Evolutionary conservation across 2,113 vertebrate species (phyloP), one percentile per base, ranked within the genome.

Genomic region (Etheostoma cragini): DNA sequence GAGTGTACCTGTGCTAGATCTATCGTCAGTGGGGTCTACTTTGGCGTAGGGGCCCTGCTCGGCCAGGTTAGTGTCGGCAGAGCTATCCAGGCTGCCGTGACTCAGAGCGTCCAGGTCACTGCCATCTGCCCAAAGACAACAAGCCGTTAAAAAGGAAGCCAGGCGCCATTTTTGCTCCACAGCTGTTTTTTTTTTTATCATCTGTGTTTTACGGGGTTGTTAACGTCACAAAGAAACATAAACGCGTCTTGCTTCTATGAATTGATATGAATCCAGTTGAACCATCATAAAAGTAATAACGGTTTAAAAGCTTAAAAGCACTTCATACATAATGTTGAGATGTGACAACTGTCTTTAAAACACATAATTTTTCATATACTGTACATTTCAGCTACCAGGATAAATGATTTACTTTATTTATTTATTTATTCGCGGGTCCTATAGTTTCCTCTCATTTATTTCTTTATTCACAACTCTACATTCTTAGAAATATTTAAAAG

Each of bases 81-180:
- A 95, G 87, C 96, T 96, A 88, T 97, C 96, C 95, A 96, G 92
- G 94, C 96, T 97, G 92, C 95, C 94, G 73, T 96, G 95, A 90
- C 96, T 97, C 91, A 96, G 94, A 73, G 95, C 95, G 87, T 96
- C 96, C 92, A 96, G 92, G 92, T 97, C 96, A 80, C 96, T 96
- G 94, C 95, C 94, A 93, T 96, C 96, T 97, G 94, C 85, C 92
- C 92, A 90, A 77, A 93, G 85, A 96, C 90, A 92, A 94, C 80
- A 88, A 68, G 75, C 45, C 0, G 50, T 87, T 88, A 88, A 76
- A 42, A 81, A 62, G 72, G 52, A 76, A n/a, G 75, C 46, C 2
- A 26, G 47, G 22, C 7, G 53, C 65, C 33, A 3, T 8, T 35
- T 54, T 26, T 67, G 58, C 65, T 78, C 77, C 73, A 42, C 17